Percentiles rank a stretch among this genome's conserved stretches.
Evolutionary conservation across 1,140 invertebrate species (phyloP).

Genomic region (Heliconius eleuchia): DNA sequence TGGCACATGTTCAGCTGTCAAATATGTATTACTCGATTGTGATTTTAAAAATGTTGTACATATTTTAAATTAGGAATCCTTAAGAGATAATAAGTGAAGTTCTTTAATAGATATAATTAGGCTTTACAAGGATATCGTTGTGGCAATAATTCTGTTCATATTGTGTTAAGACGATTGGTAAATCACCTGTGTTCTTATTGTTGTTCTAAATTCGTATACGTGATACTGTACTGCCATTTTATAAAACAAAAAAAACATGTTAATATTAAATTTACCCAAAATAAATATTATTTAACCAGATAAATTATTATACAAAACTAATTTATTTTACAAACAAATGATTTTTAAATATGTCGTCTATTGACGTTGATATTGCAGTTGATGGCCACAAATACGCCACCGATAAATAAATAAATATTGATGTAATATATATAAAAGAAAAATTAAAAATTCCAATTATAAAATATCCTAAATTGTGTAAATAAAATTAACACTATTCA

Average conservation of each 20-base stretch:
- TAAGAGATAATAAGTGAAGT: conserved; percentile 36
- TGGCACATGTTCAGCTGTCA: conserved; percentile 35
- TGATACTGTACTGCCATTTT: conserved; percentile 78
- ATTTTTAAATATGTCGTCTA: conserved; percentile 39
- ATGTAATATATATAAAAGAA: not conserved
- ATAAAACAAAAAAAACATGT: conserved; percentile 42
- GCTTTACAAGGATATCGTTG: conserved; percentile 48
- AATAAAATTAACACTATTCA: conserved; percentile 75
- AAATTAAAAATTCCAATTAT: conserved; percentile 21
- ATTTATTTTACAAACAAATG: conserved; percentile 35
- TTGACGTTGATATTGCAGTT: conserved; percentile 40
- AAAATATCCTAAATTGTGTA: conserved; percentile 65
- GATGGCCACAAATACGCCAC: conserved; percentile 35
- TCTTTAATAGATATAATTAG: conserved; percentile 46
- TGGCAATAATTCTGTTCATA: conserved; percentile 68
- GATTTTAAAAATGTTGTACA: conserved; percentile 48
- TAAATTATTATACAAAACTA: conserved; percentile 30
- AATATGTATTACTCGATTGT: conserved; percentile 40
- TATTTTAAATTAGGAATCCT: conserved; percentile 48
- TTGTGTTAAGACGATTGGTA: conserved; percentile 47
- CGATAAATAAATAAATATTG: conserved; percentile 20
- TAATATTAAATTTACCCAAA: conserved; percentile 52
- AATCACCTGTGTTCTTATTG: conserved; percentile 60
- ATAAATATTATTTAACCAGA: conserved; percentile 33
- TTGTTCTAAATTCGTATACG: conserved; percentile 70